Base-by-base conservation (phyloP, 2,888 invertebrate species). In the Caenorhabditis zanzibari region DNA sequence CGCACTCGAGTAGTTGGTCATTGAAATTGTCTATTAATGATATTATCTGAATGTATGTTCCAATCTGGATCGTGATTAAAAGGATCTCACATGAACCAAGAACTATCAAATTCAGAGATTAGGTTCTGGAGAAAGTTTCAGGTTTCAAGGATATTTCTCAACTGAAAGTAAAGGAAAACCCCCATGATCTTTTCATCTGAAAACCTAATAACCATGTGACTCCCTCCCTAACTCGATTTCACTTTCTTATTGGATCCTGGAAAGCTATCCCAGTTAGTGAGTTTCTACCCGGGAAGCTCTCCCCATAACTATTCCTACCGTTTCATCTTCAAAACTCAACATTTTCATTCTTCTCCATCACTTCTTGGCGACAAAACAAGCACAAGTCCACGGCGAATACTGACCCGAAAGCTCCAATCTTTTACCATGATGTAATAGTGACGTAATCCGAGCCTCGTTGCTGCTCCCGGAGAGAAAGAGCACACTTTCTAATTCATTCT, bases 371-470 rank as follows among this genome's bases (percentile, higher is more conserved):
- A 38, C 44, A 75, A 75, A 75, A 75, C 66, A 75, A 74, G 52
- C 75, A 66, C n/a, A 54, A n/a, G 54, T 41, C 49, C n/a, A n/a
- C 52, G 10, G 47, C 35, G 26, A 14, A 26, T 54, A 14, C 61
- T 59, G 63, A 72, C 38, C 72, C 72, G 26, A 22, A 12, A 22
- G 54, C 59, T 38, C 68, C 68, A 44, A 44, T 61, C 68, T 52
- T 64, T 24, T 38, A 49, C 68, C 68, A 68, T 76, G 76, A 76
- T 76, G 76, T 69, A 76, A 76, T 69, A 76, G 69, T 76, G 76
- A 76, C 76, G 76, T 76, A 76, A 69, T 63, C 75, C 41, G 38
- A 66, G 56, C 28, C 22, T 4, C 32, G 32, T 38, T 12, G 38
- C n/a, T 19, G 61, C 74, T 75, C 66, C 54, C 7, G 12, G 16